Evolutionary conservation across 1,140 invertebrate species (phyloP), one percentile per base, ranked within the genome.

Genomic region (Papilio machaon): DNA sequence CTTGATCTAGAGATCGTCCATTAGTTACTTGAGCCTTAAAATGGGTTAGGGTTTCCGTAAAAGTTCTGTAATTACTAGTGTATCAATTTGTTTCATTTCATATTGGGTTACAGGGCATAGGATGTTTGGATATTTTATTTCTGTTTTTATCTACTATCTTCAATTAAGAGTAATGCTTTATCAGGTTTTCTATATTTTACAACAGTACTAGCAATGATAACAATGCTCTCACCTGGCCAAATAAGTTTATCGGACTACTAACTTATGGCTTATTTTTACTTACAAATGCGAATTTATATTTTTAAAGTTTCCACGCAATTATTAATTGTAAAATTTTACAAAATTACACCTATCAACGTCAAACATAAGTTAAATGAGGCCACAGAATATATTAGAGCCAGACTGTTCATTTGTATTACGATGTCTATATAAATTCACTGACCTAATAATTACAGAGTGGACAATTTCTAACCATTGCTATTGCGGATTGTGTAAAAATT

Each of bases 401-500:
- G 60, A 13, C 60, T 30, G 23, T 30, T 9, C 23, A 30, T 23
- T 30, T 64, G 30, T 64, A 64, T 23, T 64, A 30, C 60, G 23
- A 60, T 52, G 49, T 60, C 58, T 30, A 9, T 64, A 64, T 19
- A 8, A 64, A 64, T 64, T 64, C 60, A 30, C 23, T 64, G 60
- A 64, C 60, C 60, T 30, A 64, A 64, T 64, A 64, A 64, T 64
- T 64, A 64, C 1, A 64, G 23, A 64, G 23, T 13, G 60, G 60
- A 30, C 60, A 64, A 30, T 30, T 64, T 64, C 60, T 30, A 64
- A 64, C 10, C 17, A 7, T 17, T 60, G 17, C 58, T 19, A 60
- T 15, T 19, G 58, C 54, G 54, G n/a, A 5, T 60, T 60, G 49
- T 52, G 15, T 17, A n/a, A 58, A 58, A 58, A 19, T 9, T 19